Base-by-base conservation (phyloP, 2,113 vertebrate species). In the Ctenodactylus gundi region DNA sequence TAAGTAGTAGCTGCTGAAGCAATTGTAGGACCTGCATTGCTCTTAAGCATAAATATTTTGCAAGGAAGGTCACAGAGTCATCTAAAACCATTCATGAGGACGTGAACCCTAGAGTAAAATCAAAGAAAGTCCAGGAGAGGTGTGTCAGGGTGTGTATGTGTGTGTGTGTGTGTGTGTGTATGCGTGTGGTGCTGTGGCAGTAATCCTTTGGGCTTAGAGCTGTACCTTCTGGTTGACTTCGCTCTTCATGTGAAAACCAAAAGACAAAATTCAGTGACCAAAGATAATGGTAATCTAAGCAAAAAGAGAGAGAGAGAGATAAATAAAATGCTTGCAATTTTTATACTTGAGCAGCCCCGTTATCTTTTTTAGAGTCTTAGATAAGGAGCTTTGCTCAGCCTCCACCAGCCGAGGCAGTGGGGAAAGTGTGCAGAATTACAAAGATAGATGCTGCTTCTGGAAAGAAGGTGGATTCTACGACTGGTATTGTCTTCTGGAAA, bases 271-370 rank as follows among this genome's bases (percentile, higher is more conserved):
- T 98, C 97, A 91, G 97, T 98, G 98, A 97, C 98, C 97, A 98
- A 97, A 98, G 97, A 97, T 97, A 98, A 97, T 96, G 96, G 97
- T 98, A 98, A 98, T 99, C 97, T 98, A 98, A 97, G 94, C 97
- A 96, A 96, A 96, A 98, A 98, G 97, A 97, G 97, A 96, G 94
- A 91, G 97, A 97, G 94, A 91, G 97, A 97, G 97, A 96, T 96
- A 94, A 98, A 98, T 98, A 97, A 98, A 98, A 98, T 98, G 94
- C 91, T 11, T 58, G 39, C 90, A 73, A 68, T 94, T 98, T 98
- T 98, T 98, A 96, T 98, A 96, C 84, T 96, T 93, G 91, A 97
- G 85, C 95, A 95, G 95, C 82, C 97, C 83, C 0, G 64, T 98
- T 98, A 97, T 94, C 94, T 93, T 97, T 96, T 88, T 49, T 96